Percentiles rank a stretch among this genome's conserved stretches.
phyloP scores from a whole-genome alignment of 1,140 invertebrate genomes.

The Aethina tumida region DNA sequence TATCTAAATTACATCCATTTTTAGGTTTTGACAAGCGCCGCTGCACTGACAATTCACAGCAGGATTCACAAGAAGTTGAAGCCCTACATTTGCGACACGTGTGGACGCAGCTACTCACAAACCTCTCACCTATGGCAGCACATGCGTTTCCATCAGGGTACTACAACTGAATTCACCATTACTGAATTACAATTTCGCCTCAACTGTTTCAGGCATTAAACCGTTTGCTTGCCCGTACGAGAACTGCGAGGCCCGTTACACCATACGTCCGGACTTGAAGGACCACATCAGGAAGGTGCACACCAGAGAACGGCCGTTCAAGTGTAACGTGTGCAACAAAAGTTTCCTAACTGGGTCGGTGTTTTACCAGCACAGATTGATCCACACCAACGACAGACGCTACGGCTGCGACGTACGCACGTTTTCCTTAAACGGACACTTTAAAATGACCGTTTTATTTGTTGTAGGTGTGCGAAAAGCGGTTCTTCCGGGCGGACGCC shows the following conservation, averaged over 20 bases:
- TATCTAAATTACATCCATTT: slow-evolving; percentile 10
- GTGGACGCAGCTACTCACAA: slow-evolving; percentile 49
- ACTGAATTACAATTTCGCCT: not conserved
- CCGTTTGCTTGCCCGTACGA: slow-evolving; percentile 47
- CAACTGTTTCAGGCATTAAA: slow-evolving; percentile 41
- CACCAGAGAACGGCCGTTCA: slow-evolving; percentile 59
- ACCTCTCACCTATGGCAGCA: slow-evolving; percentile 52
- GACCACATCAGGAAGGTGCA: slow-evolving; percentile 56
- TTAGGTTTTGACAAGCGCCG: slow-evolving; percentile 35
- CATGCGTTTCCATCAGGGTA: slow-evolving; percentile 48
- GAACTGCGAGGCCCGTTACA: slow-evolving; percentile 51
- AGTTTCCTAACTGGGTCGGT: slow-evolving; percentile 63
- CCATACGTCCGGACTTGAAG: slow-evolving; percentile 54
- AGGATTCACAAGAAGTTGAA: slow-evolving; percentile 39
- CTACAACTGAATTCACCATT: slow-evolving; percentile 1
- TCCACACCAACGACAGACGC: slow-evolving; percentile 71
- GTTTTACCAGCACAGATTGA: slow-evolving; percentile 61
- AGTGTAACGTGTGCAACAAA: slow-evolving; percentile 59
- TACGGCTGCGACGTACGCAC: slow-evolving; percentile 55
- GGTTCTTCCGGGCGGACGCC: slow-evolving; percentile 48
- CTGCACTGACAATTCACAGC: slow-evolving; percentile 37
- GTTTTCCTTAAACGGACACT: no score
- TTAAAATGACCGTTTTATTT: no score
- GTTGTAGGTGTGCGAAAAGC: slow-evolving; percentile 41
- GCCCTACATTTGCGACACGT: slow-evolving; percentile 48